Evolutionary conservation across 2,888 invertebrate species (phyloP), one percentile per base, ranked within the genome.

Genomic region (Eupithecia tripunctaria): DNA sequence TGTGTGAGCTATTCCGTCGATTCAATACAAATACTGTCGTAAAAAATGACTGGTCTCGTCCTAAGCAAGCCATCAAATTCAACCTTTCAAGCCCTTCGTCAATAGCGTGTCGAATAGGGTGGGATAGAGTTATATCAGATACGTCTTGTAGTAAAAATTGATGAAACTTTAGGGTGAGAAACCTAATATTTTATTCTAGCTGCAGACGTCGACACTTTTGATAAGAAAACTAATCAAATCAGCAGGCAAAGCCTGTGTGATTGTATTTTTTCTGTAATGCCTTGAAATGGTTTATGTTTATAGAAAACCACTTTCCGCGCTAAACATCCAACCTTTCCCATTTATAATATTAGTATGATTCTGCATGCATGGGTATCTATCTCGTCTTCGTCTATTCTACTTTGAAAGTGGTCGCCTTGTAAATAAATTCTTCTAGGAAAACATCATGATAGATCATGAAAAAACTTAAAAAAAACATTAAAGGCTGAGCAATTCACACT

Each of bases 21-120:
- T 70, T 64, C 56, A 70, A 70, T 60, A 65, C 59, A 74, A 71
- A 76, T 73, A 69, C 56, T 70, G 71, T 75, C 73, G 68, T 78
- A 78, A 75, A 76, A 75, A 72, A 67, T 67, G 72, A 73, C 68
- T 71, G 72, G 71, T 75, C 68, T 76, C 73, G 66, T 76, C 75
- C 76, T 78, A 75, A 75, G 67, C 72, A 76, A 76, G 75, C 75
- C 73, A 73, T 76, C 72, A 67, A 72, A 72, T 70, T 71, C 67
- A 73, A 70, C 73, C 76, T 75, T 73, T 75, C 72, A 76, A 71
- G 51, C 68, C 36, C 27, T 51, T 60, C 56, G 68, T 78, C 72
- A 72, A 74, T 75, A 67, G 77, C 29, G 27, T 51, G 47, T 51
- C 67, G 71, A 63, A 68, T 64, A 47, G 66, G 66, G 70, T 67